Base-by-base conservation (phyloP, 1,140 invertebrate species). In the Pogonomyrmex barbatus region DNA sequence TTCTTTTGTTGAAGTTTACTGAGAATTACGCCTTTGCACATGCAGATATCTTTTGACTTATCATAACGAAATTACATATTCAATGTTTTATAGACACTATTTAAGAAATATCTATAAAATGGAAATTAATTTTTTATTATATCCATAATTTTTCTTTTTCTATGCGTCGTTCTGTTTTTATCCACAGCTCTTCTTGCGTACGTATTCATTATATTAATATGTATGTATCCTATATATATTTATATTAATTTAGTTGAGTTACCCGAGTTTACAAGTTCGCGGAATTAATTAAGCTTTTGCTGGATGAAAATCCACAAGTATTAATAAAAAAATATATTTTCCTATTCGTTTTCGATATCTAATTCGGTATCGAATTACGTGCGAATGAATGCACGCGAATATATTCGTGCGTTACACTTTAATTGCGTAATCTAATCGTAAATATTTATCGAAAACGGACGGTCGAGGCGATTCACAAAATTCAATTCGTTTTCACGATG, bases 371-470 rank as follows among this genome's bases (percentile, higher is more conserved):
- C 2, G 2, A 24, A 24, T 24, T 24, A 24, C 30, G 10, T 33
- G 2, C 10, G 24, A 8, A 1, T 33, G 9, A 24, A 24, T 14
- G 12, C 39, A 2, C 5, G 24, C 6, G 60, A 60, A 45, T 60
- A 17, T 60, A 45, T 60, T 45, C 60, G 30, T 73, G 10, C 33
- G 14, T 52, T 39, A 14, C 36, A 14, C 17, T 56, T 39, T 6
- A 24, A 6, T 8, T 52, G 50, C 50, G 50, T 36, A 75, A 76
- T 12, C 4, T 2, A 5, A n/a, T 67, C 5, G 10, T 65, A 78
- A 78, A 65, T 65, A n/a, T 65, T 78, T 78, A 33, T 78, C 30
- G 30, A 65, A 24, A n/a, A 12, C 30, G 30, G 17, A 24, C 14
- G 1, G 14, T 24, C 42, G 2, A 5, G n/a, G 4, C 14, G 47